Base-by-base conservation (phyloP, 2,888 invertebrate genomes). In the Andrena dorsata region DNA sequence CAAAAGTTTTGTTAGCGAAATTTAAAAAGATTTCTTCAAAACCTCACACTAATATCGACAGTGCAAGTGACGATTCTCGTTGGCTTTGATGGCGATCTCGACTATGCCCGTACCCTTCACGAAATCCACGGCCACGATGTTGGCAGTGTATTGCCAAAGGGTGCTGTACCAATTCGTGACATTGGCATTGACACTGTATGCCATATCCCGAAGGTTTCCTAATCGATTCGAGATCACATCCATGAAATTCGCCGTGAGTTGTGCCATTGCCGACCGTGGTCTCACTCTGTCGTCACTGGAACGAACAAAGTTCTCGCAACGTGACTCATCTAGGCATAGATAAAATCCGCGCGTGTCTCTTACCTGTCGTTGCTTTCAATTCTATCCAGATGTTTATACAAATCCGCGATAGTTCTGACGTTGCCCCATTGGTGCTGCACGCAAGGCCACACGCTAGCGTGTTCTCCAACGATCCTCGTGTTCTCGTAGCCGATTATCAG, bases 71-170 rank as follows among this genome's bases (percentile, higher is more conserved):
- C 92, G 88, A 81, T 86, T 88, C 53, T 91, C 91, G 58, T 92
- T 92, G 83, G 91, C 88, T 53, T 92, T 86, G 61, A 92, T 90
- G 23, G 92, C 92, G 23, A 88, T 82, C 41, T 97, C 96, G 61
- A 97, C 95, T 41, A 97, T 94, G 91, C 97, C 97, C 61, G 96
- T 97, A 23, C 95, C 96, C 81, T 96, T 94, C 90, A 97, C 96
- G 92, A 96, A 97, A 93, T 97, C 97, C 6, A 96, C 95, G 0
- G 97, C 96, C 2, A 97, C 95, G 32, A 97, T 96, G 92, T 97
- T 97, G 10, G 96, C 96, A 73, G 95, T 95, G 16, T 94, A 93
- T 63, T 96, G 95, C 97, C 97, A 97, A 56, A 95, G 95, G 6
- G 96, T 96, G 69, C 95, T 92, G 26, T 97, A 95, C 95, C 97